These are phyloP conservation scores for Natator depressus DNA, from an alignment of 2,113 vertebrate genomes.

Conservation along the genomic window DNA sequence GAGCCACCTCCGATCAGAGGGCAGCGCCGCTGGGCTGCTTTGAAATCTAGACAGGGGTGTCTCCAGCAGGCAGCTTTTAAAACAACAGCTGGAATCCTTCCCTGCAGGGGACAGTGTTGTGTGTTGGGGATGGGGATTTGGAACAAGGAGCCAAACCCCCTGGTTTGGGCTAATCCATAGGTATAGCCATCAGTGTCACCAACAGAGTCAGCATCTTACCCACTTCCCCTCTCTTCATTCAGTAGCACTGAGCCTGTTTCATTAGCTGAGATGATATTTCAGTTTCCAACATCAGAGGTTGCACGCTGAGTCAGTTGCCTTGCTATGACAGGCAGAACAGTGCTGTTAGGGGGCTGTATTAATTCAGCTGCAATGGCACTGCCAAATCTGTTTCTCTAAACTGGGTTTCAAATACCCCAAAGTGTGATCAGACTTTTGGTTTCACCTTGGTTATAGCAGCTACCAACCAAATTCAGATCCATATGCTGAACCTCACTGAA, in stretches of 20 bases:
- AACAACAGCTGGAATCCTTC: conserved; percentile 59
- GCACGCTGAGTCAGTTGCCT: background rate
- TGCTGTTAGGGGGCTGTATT: background rate
- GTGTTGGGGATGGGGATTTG: background rate
- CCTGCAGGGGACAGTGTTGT: background rate
- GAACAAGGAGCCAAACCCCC: background rate
- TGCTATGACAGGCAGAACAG: background rate
- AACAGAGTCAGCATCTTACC: background rate
- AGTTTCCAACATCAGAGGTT: background rate
- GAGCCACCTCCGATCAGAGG: conserved; percentile 53
- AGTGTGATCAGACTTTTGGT: background rate
- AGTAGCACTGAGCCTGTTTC: background rate
- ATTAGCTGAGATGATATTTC: background rate
- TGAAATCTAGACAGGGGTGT: conserved; percentile 64
- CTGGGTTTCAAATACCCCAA: background rate
- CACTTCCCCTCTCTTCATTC: background rate
- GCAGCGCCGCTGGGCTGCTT: conserved; percentile 39
- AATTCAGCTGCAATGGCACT: background rate
- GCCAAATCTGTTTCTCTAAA: background rate
- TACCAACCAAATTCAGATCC: background rate
- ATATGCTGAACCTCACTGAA: background rate
- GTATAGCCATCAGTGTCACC: background rate
- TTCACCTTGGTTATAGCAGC: background rate
- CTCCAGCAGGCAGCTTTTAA: conserved; percentile 41
- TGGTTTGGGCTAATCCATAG: background rate